Evolutionary conservation across 2,113 vertebrate genomes (phyloP).

Genomic region (Etheostoma spectabile): DNA sequence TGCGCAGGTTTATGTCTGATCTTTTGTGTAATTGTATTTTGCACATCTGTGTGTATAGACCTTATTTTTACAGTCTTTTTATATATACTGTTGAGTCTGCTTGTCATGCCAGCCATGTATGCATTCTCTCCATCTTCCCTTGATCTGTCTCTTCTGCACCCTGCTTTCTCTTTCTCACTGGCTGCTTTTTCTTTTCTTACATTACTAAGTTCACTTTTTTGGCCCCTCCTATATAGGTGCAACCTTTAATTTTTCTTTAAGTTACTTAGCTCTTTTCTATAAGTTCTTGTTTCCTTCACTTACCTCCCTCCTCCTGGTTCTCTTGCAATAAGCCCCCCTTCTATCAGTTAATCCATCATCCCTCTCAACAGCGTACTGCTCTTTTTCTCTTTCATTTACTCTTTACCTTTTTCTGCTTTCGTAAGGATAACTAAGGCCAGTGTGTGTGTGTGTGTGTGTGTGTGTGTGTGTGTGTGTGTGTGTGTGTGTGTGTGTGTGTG

Average conservation of each 20-base stretch:
- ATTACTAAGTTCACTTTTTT: background rate
- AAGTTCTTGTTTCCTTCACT: conserved; percentile 17
- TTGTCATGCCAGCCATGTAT: conserved; percentile 15
- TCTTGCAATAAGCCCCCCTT: conserved; percentile 20
- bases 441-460: conserved; percentile 8
- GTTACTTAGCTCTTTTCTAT: conserved; percentile 17
- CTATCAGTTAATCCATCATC: conserved; percentile 51
- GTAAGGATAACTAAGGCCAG: conserved; percentile 22
- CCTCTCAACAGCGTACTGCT: conserved; percentile 32
- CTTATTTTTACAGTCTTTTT: background rate
- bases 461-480: conserved; percentile 33
- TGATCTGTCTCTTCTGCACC: background rate
- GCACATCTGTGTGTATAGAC: conserved; percentile 18
- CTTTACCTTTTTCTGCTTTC: conserved; percentile 18
- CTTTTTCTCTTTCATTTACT: conserved; percentile 32
- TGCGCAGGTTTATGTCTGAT: background rate
- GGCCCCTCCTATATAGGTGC: background rate
- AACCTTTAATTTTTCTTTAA: conserved; percentile 1
- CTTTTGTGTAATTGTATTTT: conserved; percentile 17
- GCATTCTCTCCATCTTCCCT: conserved; percentile 1
- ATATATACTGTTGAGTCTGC: conserved; percentile 19
- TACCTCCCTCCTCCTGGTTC: background rate
- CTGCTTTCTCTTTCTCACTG: conserved; percentile 2
- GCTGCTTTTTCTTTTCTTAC: conserved; percentile 28
- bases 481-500: conserved; percentile 29